A percentile compares a stretch with the other conserved stretches of the same genome.
These are phyloP conservation scores for Herpailurus yagouaroundi DNA, from an alignment of 2,113 vertebrate genomes.

Conservation along the genomic window DNA sequence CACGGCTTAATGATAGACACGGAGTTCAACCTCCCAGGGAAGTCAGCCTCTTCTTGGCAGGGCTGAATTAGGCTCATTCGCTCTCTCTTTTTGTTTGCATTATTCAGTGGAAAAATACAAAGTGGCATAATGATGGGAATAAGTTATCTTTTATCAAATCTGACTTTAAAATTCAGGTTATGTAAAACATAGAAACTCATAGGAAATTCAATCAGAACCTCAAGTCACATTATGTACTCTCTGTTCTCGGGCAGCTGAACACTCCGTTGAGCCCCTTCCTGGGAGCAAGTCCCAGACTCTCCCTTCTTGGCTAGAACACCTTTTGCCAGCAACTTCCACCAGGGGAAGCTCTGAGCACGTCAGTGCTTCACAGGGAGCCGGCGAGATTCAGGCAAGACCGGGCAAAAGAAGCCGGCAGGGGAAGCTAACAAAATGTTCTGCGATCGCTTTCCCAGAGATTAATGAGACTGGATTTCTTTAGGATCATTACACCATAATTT, in stretches of 20 bases:
- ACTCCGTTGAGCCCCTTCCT: slow-evolving; percentile 71
- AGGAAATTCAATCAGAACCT: slow-evolving; percentile 85
- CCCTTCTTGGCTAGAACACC: slow-evolving; percentile 76
- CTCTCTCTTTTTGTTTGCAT: slow-evolving; percentile 67
- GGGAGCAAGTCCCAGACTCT: slow-evolving; percentile 79
- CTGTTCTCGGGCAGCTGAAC: slow-evolving; percentile 76
- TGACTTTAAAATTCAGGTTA: slow-evolving; percentile 87
- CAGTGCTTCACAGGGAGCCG: slow-evolving; percentile 66
- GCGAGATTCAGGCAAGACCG: slow-evolving; percentile 73
- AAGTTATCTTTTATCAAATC: slow-evolving; percentile 83
- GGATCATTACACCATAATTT: not conserved
- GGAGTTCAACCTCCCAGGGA: slow-evolving; percentile 58
- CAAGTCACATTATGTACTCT: slow-evolving; percentile 80
- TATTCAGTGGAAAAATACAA: slow-evolving; percentile 86
- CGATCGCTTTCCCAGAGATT: not conserved
- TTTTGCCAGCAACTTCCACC: slow-evolving; percentile 87
- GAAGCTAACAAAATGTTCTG: not conserved
- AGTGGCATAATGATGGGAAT: slow-evolving; percentile 81
- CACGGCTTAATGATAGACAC: slow-evolving; percentile 48
- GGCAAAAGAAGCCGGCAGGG: not conserved
- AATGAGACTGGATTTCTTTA: slow-evolving; percentile 28
- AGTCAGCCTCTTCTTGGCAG: slow-evolving; percentile 76
- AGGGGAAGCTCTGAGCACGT: slow-evolving; percentile 90
- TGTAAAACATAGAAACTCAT: slow-evolving; percentile 82
- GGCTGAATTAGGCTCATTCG: slow-evolving; percentile 62